Evolutionary conservation across 2,888 invertebrate genomes (phyloP), one percentile per base, ranked within the genome.

Genomic region (Choristoneura rosaceana): DNA sequence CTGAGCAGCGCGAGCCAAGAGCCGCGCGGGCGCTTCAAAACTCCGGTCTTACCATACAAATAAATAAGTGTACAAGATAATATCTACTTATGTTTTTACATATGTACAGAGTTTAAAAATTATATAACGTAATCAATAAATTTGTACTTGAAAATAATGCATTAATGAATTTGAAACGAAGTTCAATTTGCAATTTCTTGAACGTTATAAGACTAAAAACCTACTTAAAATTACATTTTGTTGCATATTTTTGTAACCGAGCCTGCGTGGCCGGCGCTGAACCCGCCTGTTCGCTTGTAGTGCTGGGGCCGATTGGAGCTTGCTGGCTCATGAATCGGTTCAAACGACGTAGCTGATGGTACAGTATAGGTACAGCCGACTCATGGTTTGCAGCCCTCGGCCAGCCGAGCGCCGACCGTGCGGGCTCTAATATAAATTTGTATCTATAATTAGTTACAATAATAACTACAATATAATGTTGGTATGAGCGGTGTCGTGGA

Each of bases 401-500:
- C 55, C 68, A 60, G 69, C 73, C 74, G 73, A 81, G 81, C 78
- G 77, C 81, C 86, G 85, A 82, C 82, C 82, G 81, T 81, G 82
- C 78, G 80, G 77, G 77, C 80, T 82, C 83, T 84, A 84, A 81
- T 83, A 83, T 88, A 89, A 87, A 86, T 87, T 83, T 87, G 91
- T 89, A 90, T 87, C 87, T 85, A 85, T 91, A 90, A 90, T 90
- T 89, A 90, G 86, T 91, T 90, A 90, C 84, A 90, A 87, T 92
- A 91, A 87, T 89, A 92, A 91, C 92, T 93, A 93, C 92, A 90
- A 90, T 92, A 91, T 93, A 92, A 91, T 89, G 88, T 89, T 93
- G 93, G 93, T 93, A 94, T 94, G 93, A 93, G 92, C 92, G 93
- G 93, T 88, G 85, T 88, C 88, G 93, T 93, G 93, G 93, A 93